Evolutionary conservation across 2,888 invertebrate genomes (phyloP).

Genomic region (Drosophila rubida): DNA sequence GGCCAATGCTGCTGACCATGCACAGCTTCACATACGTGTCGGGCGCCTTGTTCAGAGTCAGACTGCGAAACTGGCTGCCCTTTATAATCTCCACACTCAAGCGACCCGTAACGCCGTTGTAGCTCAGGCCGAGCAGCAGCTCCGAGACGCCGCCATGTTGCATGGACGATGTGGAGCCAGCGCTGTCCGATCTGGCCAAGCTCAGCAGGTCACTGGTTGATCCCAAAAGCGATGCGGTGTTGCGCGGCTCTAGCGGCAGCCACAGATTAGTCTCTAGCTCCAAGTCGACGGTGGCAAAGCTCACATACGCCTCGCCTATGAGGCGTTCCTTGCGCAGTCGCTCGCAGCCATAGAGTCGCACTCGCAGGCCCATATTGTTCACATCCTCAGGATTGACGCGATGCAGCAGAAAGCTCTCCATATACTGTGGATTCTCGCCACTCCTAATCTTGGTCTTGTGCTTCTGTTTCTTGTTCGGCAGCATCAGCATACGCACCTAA

Average conservation of each 20-base stretch:
- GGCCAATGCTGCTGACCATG: conserved; percentile 95
- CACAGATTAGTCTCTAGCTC: conserved; percentile 96
- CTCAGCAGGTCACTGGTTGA: conserved; percentile 89
- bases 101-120: conserved; percentile 96
- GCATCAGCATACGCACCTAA: conserved; percentile 93
- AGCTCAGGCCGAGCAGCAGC: conserved; percentile 94
- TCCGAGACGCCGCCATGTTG: conserved; percentile 96
- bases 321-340: conserved; percentile 96
- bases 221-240: conserved; percentile 86
- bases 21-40: conserved; percentile 97
- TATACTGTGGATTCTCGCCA: conserved; percentile 95
- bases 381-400: conserved; percentile 98
- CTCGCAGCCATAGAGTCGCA: conserved; percentile 96
- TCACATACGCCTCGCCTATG: conserved; percentile 95
- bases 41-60: conserved; percentile 92
- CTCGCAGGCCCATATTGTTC: conserved; percentile 94
- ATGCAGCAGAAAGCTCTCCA: conserved; percentile 95
- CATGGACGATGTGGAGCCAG: conserved; percentile 96
- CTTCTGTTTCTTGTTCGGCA: conserved; percentile 97
- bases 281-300: conserved; percentile 95
- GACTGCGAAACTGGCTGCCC: conserved; percentile 89
- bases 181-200: conserved; percentile 95
- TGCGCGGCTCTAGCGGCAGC: conserved; percentile 92
- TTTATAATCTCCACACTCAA: conserved; percentile 94
- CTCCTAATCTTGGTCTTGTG: conserved; percentile 97